Evolutionary conservation across 1,140 invertebrate genomes (phyloP), one percentile per base, ranked within the genome.

Genomic region (Sipha flava): DNA sequence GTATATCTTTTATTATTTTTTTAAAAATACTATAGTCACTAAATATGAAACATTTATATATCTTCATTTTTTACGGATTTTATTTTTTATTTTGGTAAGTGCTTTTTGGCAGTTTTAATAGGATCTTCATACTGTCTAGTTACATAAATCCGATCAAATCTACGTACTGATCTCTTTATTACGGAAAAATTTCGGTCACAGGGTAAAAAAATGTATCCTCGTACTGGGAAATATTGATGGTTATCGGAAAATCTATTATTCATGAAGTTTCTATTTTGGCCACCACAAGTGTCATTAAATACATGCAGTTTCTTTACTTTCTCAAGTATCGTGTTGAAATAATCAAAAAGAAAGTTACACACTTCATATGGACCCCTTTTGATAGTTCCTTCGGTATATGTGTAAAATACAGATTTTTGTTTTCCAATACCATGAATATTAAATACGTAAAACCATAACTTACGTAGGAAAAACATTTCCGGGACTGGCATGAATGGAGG

Each of bases 121-220:
- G 68, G 34, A 34, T 80, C 26, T 37, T 40, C 40, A 34, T 80
- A 80, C 57, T 83, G 80, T 54, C 82, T 77, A 57, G 82, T 80
- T 66, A 81, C 45, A 62, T 82, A 83, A 34, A 84, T 81, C 72
- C 82, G 23, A 80, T 83, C 80, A 72, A 49, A 45, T 79, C 82
- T 81, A 52, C 81, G 73, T 37, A 83, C 43, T 16, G 80, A 10
- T 57, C 80, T 81, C 70, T 85, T 84, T 62, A 83, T 81, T 29
- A 49, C 66, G 3, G 82, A 83, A 82, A 85, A 85, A 70, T 84
- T 79, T 59, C 83, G 75, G 66, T 85, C 84, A 62, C 83, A 84
- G 0, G 81, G 83, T 18, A 85, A 80, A 80, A 84, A 85, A 37
- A 82, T 83, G 81, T 85, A 83, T 18, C 83, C 84, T 57, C 82